phyloP scores from a whole-genome alignment of 2,797 vertebrate species.

The Anisognathus igniventris region DNA sequence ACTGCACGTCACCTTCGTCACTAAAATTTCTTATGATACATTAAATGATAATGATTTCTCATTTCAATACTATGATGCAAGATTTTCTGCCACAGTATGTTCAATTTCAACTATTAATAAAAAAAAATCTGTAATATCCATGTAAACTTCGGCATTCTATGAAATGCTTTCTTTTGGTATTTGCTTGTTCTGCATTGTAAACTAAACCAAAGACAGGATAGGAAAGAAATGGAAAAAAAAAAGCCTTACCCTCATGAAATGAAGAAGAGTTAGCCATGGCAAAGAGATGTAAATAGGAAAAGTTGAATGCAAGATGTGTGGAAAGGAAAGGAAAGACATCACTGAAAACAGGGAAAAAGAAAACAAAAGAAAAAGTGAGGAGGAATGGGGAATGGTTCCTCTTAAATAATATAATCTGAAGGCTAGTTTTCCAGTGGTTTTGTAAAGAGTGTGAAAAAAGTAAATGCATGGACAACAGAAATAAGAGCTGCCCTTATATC shows the following conservation, averaged over 20 bases:
- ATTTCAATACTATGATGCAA: background rate
- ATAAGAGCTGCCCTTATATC: background rate
- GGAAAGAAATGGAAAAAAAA: slow-evolving; percentile 34
- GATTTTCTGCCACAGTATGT: background rate
- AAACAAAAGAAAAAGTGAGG: slow-evolving; percentile 56
- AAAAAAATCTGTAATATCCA: background rate
- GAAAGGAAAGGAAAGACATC: slow-evolving; percentile 71
- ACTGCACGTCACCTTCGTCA: background rate
- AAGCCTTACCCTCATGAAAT: slow-evolving; percentile 68
- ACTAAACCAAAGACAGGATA: slow-evolving; percentile 12
- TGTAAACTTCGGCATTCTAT: background rate
- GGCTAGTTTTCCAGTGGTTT: background rate
- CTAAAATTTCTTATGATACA: background rate
- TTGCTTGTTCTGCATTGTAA: background rate
- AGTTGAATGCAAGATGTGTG: slow-evolving; percentile 71
- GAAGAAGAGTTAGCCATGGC: slow-evolving; percentile 68
- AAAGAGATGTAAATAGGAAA: slow-evolving; percentile 71
- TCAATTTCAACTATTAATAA: background rate
- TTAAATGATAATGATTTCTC: background rate
- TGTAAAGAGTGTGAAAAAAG: background rate
- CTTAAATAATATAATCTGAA: background rate
- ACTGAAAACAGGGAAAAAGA: slow-evolving; percentile 62
- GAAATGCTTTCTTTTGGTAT: background rate
- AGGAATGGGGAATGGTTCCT: slow-evolving; percentile 37
- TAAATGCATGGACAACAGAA: background rate